Base-by-base conservation (phyloP, 1,140 invertebrate genomes). In the Drosophila grimshawi region DNA sequence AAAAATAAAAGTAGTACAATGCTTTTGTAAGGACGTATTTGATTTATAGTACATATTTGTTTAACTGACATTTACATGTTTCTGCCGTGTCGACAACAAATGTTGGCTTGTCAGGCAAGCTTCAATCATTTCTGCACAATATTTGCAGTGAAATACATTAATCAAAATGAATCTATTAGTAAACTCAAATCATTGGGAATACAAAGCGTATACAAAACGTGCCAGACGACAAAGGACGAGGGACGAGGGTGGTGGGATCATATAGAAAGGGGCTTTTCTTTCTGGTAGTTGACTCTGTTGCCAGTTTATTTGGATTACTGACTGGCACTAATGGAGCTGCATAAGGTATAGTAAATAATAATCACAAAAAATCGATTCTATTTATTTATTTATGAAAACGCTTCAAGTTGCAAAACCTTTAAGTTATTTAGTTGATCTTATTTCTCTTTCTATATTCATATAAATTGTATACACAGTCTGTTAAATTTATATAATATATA, bases 161-260 rank as follows among this genome's bases (percentile, higher is more conserved):
- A 86, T 86, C 82, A 86, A 73, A 86, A 70, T 88, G 74, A 73
- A 79, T 73, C 79, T 66, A 76, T 79, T 63, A 75, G 66, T 66
- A 66, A 63, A 55, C 46, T 27, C 46, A 33, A 41, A 59, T 11
- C 43, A 7, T 27, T 19, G 7, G 6, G 5, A 8, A 45, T 33
- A 11, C 55, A 32, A 6, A 29, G n/a, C 64, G n/a, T 7, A 55
- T 43, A 65, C 39, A 52, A 53, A 73, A 73, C 41, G 64, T 67
- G 51, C 65, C 51, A 74, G 71, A 56, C 60, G 11, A 52, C 49
- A n/a, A 33, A 2, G 30, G 29, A 35, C 10, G n/a, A 8, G 8
- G 19, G 7, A 35, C 32, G 46, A 46, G 11, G 0, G 19, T 19
- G 19, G 19, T 19, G 19, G 19, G n/a, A n/a, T 19, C 19, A 1